These are phyloP conservation scores for Siniperca undulata DNA, from an alignment of 2,797 vertebrate genomes.

Conservation along the genomic window DNA sequence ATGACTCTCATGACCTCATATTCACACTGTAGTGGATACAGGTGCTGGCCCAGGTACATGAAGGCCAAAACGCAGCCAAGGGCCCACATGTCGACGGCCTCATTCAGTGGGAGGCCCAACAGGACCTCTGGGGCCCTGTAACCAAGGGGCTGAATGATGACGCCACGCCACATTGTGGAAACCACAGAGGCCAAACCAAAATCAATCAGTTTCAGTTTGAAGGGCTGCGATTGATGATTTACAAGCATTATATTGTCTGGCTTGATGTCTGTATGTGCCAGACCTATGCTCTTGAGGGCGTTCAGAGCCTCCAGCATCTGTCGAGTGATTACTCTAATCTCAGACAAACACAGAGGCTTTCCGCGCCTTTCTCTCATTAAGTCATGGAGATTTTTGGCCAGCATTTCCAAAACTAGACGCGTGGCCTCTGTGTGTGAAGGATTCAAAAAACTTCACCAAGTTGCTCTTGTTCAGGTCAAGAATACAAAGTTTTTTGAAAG, in stretches of 20 bases:
- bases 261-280: constrained; percentile 43
- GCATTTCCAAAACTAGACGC: constrained; percentile 22
- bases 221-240: background rate
- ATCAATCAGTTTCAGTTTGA: constrained; percentile 50
- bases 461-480: too few species aligned
- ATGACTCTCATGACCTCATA: background rate
- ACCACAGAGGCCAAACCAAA: background rate
- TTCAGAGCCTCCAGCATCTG: constrained; percentile 41
- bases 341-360: background rate
- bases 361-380: background rate
- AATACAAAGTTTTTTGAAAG: too few species aligned
- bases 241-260: constrained; percentile 53
- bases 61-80: constrained; percentile 38
- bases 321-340: constrained; percentile 8
- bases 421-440: background rate
- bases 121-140: constrained; percentile 50
- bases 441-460: too few species aligned
- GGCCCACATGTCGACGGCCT: constrained; percentile 48
- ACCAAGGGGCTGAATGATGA: rapidly evolving
- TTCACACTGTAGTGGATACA: background rate
- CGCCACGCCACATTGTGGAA: rapidly evolving
- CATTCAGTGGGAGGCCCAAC: constrained; percentile 33
- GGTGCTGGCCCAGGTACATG: background rate
- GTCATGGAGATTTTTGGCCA: background rate
- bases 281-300: background rate